Conservation (phyloP, 1,140 invertebrate genomes). For the Coelopa frigida region DNA sequence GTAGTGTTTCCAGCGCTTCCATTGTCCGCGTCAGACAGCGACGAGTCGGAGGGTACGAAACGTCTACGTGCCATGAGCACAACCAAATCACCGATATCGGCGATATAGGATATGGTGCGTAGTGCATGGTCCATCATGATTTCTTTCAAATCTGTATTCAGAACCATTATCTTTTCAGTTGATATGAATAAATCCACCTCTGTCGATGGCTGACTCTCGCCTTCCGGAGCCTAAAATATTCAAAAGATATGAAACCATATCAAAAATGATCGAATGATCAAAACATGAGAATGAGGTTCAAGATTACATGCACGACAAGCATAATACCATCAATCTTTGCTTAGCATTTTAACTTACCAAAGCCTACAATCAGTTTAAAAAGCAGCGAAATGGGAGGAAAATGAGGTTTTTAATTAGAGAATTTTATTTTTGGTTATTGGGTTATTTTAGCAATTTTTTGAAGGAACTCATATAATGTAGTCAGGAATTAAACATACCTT, state of each 20-base stretch:
- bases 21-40: constrained; percentile 12
- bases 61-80: constrained; percentile 95
- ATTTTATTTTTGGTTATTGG: constrained; percentile 4
- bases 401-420: constrained; percentile 10
- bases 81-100: constrained; percentile 97
- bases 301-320: constrained; percentile 3
- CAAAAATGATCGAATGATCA: constrained; percentile 8
- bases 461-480: too few species aligned
- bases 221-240: constrained; percentile 89
- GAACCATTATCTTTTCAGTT: constrained; percentile 99
- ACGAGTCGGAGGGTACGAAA: constrained; percentile 57
- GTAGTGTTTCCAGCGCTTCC: background rate
- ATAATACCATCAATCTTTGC: background rate
- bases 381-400: constrained; percentile 24
- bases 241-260: constrained; percentile 8
- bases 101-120: constrained; percentile 96
- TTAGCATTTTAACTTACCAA: constrained; percentile 25
- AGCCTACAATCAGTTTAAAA: constrained; percentile 25
- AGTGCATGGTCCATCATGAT: constrained; percentile 99
- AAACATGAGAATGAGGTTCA: background rate
- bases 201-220: constrained; percentile 96
- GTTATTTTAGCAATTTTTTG: too few species aligned
- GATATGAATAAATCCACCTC: constrained; percentile 99
- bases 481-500: too few species aligned
- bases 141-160: constrained; percentile 98